phyloP scores from a whole-genome alignment of 2,797 vertebrate genomes.

The Eulemur albifrons region DNA sequence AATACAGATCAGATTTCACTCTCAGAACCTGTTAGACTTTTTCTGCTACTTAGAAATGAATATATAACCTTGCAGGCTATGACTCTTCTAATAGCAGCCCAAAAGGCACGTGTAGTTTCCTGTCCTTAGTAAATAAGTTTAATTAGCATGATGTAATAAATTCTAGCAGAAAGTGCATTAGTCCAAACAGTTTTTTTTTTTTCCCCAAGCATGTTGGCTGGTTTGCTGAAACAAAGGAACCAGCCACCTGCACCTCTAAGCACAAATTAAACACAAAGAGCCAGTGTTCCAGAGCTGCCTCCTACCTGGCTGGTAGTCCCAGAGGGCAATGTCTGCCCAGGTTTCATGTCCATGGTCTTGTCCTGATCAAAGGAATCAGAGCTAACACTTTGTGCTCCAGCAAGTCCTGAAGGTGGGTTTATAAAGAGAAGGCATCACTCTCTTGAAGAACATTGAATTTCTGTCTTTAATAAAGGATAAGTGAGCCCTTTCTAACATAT shows the following conservation, averaged over 20 bases:
- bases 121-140: slow-evolving; percentile 14
- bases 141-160: slow-evolving; percentile 46
- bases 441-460: not conserved
- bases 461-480: not conserved
- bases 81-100: not conserved
- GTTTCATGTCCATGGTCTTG: not conserved
- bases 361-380: not conserved
- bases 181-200: slow-evolving; percentile 24
- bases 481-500: not conserved
- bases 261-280: slow-evolving; percentile 44
- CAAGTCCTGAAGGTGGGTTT: not conserved
- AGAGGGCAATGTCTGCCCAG: not conserved
- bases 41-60: not conserved
- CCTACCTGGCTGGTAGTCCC: not conserved
- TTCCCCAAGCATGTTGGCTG: not conserved
- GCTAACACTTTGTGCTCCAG: not conserved
- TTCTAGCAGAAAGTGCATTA: slow-evolving; percentile 30
- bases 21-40: not conserved
- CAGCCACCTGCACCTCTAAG: not conserved
- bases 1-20: slow-evolving; percentile 37
- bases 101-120: not conserved
- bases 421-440: not conserved
- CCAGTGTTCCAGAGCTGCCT: slow-evolving; percentile 31
- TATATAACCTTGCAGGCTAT: not conserved
- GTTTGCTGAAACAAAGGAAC: slow-evolving; percentile 47